These are phyloP conservation scores for Holacanthus passer DNA, from an alignment of 2,113 vertebrate species.

Conservation along the genomic window DNA sequence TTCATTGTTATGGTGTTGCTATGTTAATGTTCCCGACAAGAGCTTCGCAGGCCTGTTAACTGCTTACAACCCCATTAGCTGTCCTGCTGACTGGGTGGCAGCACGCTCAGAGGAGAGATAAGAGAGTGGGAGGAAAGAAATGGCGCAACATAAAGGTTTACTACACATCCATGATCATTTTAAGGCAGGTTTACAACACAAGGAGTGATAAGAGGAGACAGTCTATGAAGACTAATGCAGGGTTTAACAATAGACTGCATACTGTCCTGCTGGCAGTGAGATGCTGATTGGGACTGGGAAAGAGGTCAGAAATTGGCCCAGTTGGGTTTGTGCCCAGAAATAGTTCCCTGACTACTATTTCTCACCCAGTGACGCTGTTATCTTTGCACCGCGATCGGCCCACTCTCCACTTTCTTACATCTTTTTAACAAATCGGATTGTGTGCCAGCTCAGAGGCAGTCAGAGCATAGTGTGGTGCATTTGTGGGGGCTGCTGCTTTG, in stretches of 20 bases:
- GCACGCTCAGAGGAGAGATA: conserved; percentile 24
- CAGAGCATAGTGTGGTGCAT: conserved; percentile 34
- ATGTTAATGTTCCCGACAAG: conserved; percentile 49
- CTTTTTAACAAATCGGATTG: conserved; percentile 47
- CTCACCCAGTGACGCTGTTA: conserved; percentile 46
- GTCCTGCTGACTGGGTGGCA: conserved; percentile 31
- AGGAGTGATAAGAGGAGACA: background rate
- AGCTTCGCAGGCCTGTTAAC: conserved; percentile 48
- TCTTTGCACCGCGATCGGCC: conserved; percentile 26
- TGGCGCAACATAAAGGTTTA: conserved; percentile 43
- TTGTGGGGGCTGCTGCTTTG: conserved; percentile 51
- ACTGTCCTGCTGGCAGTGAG: background rate
- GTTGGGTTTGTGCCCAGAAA: conserved; percentile 39
- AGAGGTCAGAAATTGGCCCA: conserved; percentile 13
- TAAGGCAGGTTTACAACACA: conserved; percentile 15
- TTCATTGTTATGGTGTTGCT: conserved; percentile 36
- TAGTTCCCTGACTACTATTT: conserved; percentile 44
- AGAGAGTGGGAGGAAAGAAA: conserved; percentile 28
- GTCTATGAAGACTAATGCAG: conserved; percentile 22
- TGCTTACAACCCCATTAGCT: conserved; percentile 53
- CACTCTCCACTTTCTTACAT: conserved; percentile 51
- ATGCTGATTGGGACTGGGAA: conserved; percentile 6
- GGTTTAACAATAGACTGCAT: conserved; percentile 20
- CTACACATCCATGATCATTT: conserved; percentile 13
- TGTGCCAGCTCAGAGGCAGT: conserved; percentile 64